Evolutionary conservation across 2,888 invertebrate species (phyloP), one percentile per base, ranked within the genome.

Genomic region (Dryobotodes eremita): DNA sequence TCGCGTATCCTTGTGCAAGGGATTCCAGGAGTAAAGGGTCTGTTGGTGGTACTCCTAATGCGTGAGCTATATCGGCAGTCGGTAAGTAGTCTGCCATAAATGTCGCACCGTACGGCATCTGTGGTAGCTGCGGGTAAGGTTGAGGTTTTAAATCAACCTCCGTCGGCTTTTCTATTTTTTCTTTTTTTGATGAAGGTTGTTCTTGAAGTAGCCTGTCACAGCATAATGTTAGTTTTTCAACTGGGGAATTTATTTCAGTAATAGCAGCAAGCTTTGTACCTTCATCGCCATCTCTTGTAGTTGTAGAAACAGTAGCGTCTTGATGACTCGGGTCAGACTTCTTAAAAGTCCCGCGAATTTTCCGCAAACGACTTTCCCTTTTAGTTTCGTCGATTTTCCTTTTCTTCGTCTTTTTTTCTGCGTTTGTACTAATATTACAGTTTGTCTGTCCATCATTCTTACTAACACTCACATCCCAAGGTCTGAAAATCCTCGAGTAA

Each of bases 291-390:
- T 96, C 96, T 36, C 91, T 90, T 1, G 97, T 97, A 0, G 97
- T 97, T 0, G 97, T 97, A 0, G 97, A 97, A 1, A 97, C 96
- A 0, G 97, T 97, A 0, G 96, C 95, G 81, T 97, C 97, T 94
- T 97, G 97, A 85, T 96, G 94, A 75, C 94, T 94, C 0, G 86
- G 65, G 23, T 95, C 94, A 7, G 88, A 83, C 83, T 94, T 96
- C 85, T 94, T 96, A 77, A 95, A 96, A 20, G 93, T 94, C 17
- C 96, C 96, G 46, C 97, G 95, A 75, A 97, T 97, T 93, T 97
- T 97, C 55, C 97, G 89, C 59, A 97, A 89, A 2, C 97, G 94
- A 82, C 90, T 96, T 85, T 96, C 95, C 79, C 96, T 91, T 88
- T 95, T 95, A 5, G 82, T 91, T 66, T 95, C 94, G 36, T 94